Percentiles rank a stretch among this genome's conserved stretches.
phyloP scores from a whole-genome alignment of 2,113 vertebrate species.

The Tragelaphus scriptus region DNA sequence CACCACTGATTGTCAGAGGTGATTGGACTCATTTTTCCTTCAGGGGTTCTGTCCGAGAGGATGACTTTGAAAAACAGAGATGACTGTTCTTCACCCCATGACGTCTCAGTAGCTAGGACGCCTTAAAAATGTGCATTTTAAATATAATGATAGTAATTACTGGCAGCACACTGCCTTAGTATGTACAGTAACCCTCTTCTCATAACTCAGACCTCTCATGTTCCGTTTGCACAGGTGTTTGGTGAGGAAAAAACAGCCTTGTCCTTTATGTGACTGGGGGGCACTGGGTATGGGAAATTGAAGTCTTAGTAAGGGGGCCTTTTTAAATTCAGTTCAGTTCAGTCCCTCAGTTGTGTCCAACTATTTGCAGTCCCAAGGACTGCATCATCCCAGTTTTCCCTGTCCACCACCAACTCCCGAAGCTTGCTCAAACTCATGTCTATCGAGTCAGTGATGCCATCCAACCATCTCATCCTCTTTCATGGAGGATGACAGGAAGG shows the following conservation, averaged over 20 bases:
- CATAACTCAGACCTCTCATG: rapidly evolving
- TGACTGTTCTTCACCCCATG: neutral
- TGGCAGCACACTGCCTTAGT: neutral
- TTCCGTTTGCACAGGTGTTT: too few species aligned
- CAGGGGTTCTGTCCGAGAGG: neutral
- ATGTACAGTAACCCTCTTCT: neutral
- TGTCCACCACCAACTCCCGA: neutral
- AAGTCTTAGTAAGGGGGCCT: neutral
- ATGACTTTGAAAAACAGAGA: neutral
- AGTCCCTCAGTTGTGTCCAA: neutral
- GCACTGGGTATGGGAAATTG: rapidly evolving
- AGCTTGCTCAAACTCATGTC: neutral
- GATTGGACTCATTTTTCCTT: neutral
- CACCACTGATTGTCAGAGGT: neutral
- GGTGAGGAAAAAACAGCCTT: neutral
- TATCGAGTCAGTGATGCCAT: neutral
- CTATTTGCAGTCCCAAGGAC: neutral
- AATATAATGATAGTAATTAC: neutral
- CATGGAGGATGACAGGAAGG: too few species aligned
- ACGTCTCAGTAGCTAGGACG: neutral
- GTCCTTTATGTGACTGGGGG: neutral
- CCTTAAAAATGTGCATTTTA: neutral
- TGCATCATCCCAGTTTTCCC: neutral
- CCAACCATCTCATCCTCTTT: neutral
- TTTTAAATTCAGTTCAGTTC: neutral